Conservation (phyloP, 1,140 invertebrate genomes). For the Laupala kohalensis region DNA sequence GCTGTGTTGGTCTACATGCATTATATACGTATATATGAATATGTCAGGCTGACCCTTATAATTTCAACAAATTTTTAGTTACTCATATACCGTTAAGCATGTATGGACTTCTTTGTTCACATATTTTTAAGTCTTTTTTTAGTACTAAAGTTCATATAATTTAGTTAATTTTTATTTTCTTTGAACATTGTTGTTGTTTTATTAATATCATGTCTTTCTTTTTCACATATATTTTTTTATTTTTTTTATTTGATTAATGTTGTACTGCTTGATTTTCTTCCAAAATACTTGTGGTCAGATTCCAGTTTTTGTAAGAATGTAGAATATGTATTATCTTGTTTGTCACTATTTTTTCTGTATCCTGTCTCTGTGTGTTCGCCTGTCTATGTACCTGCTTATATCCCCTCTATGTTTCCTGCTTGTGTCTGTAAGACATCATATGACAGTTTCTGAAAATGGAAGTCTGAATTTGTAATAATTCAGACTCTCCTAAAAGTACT, state of each 20-base stretch:
- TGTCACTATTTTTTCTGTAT: neutral
- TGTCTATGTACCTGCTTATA: neutral
- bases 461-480: neutral
- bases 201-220: neutral
- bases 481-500: neutral
- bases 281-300: too few species aligned
- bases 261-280: too few species aligned
- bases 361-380: neutral
- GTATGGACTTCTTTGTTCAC: too few species aligned
- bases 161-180: neutral
- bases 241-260: too few species aligned
- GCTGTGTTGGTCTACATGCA: too few species aligned
- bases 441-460: neutral
- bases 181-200: neutral
- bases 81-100: too few species aligned
- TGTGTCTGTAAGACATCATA: neutral
- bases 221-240: neutral
- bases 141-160: neutral
- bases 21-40: too few species aligned
- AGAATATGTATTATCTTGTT: neutral
- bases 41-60: too few species aligned
- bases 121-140: too few species aligned
- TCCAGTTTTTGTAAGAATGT: neutral
- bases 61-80: too few species aligned
- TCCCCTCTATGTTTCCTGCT: neutral